Evolutionary conservation across 1,140 invertebrate genomes (phyloP).

Genomic region (Saccostrea glomerata): DNA sequence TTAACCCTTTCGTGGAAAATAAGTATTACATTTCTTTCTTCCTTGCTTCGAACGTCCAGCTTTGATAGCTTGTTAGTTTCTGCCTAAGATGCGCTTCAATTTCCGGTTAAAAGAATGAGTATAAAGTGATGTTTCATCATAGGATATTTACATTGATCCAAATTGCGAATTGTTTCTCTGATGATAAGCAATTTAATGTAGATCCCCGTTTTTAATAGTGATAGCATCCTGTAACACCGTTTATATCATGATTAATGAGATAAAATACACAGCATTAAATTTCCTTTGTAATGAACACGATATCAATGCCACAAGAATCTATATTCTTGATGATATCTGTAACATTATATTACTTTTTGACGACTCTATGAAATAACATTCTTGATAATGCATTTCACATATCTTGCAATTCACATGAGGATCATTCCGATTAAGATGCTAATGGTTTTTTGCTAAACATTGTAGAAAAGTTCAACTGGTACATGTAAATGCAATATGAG

Average conservation of each 20-base stretch:
- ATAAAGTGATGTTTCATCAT: background rate
- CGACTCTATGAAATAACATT: too few relatives aligned
- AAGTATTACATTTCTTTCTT: background rate
- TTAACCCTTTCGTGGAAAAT: background rate
- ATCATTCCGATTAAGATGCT: too few relatives aligned
- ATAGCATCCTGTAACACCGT: background rate
- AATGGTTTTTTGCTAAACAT: too few relatives aligned
- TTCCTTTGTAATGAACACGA: background rate
- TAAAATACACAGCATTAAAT: background rate
- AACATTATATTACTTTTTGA: too few relatives aligned
- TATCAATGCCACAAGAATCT: background rate
- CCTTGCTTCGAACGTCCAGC: background rate
- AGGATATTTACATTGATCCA: background rate
- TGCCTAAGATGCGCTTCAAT: background rate
- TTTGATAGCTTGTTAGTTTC: background rate
- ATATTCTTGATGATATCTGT: too few relatives aligned
- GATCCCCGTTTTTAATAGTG: background rate
- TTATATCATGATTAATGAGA: background rate
- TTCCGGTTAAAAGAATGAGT: slow-evolving; percentile 2
- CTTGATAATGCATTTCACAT: too few relatives aligned
- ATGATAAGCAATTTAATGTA: background rate
- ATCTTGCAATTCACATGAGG: too few relatives aligned
- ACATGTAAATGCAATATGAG: too few relatives aligned
- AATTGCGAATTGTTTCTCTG: background rate
- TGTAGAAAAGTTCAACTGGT: too few relatives aligned